These are phyloP conservation scores for Proctacanthus coquilletti DNA, from an alignment of 1,140 invertebrate genomes.

Conservation along the genomic window DNA sequence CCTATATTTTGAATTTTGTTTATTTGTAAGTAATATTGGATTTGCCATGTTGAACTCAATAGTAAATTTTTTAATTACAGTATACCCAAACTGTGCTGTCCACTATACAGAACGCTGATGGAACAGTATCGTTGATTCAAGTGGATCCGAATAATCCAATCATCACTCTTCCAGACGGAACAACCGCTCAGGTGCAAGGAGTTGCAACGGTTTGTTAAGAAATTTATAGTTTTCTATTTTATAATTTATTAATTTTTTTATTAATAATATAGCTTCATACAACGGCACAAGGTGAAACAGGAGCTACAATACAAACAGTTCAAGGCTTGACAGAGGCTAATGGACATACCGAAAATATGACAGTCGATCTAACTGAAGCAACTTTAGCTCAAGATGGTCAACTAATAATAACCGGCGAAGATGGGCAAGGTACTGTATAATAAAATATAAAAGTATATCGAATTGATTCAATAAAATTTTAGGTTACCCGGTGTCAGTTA, in stretches of 20 bases:
- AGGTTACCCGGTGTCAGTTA: conserved; percentile 74
- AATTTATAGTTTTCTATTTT: background rate
- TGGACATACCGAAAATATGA: conserved; percentile 45
- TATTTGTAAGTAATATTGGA: background rate
- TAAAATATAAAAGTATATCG: background rate
- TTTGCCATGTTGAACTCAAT: too few species aligned
- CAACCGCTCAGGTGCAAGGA: conserved; percentile 83
- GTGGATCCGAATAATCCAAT: conserved; percentile 89
- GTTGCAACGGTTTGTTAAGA: conserved; percentile 56
- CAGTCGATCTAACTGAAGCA: conserved; percentile 77
- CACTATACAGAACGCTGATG: conserved; percentile 92
- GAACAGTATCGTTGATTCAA: conserved; percentile 89
- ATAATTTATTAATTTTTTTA: conserved; percentile 7
- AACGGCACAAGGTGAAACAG: conserved; percentile 47
- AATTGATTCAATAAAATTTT: too few species aligned
- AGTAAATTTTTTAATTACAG: conserved; percentile 33
- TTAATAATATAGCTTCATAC: conserved; percentile 48
- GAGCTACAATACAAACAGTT: conserved; percentile 56
- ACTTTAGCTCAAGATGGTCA: conserved; percentile 81
- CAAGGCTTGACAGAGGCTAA: conserved; percentile 48
- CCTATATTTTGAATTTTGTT: conserved; percentile 6
- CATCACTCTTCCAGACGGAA: conserved; percentile 89
- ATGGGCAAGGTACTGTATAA: conserved; percentile 81
- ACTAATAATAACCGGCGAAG: conserved; percentile 86
- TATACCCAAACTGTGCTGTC: conserved; percentile 85